Evolutionary conservation across 1,140 invertebrate species (phyloP), one percentile per base, ranked within the genome.

Genomic region (Scaptomyza graminum): DNA sequence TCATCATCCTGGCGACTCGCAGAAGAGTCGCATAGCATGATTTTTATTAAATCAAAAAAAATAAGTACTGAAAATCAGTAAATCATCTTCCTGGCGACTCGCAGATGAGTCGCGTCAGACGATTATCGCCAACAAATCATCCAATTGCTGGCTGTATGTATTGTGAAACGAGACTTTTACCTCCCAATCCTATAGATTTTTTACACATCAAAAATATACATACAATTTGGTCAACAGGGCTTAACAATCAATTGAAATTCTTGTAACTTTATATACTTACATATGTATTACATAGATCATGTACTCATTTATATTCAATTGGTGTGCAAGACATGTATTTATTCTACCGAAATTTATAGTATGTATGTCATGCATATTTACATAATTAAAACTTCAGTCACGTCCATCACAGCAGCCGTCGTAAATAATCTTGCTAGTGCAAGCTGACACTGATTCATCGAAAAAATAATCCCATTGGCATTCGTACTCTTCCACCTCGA

Each of bases 401-500:
- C 54, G 74, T 9, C 43, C 79, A 43, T 90, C 82, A 55, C 89
- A 90, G 37, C 85, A 84, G 1, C 41, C 44, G 44, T 90, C 80
- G n/a, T 87, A 74, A 43, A 91, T 90, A 12, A 91, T 74, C 5
- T 43, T 62, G 3, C 18, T 16, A 3, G 55, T 61, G 56, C 90
- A 91, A 5, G 59, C 71, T 41, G 81, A 75, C 16, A 59, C 41
- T 5, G 43, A 8, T 65, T 90, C 85, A 59, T 91, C 74, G 18
- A 90, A 91, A 54, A 90, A 91, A 43, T 77, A 63, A 47, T 90
- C 85, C 18, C 70, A 74, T 25, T 70, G 56, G 25, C 90, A 90
- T 3, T 69, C 75, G 1, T 13, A 13, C 41, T 90, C 69, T 11
- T 8, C 47, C 7, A 74, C 60, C n/a, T 60, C 25, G 0, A 75